A percentile compares a stretch with the other conserved stretches of the same genome.
Conservation (phyloP, 2,888 invertebrate species). For the Tenthredo notha region DNA sequence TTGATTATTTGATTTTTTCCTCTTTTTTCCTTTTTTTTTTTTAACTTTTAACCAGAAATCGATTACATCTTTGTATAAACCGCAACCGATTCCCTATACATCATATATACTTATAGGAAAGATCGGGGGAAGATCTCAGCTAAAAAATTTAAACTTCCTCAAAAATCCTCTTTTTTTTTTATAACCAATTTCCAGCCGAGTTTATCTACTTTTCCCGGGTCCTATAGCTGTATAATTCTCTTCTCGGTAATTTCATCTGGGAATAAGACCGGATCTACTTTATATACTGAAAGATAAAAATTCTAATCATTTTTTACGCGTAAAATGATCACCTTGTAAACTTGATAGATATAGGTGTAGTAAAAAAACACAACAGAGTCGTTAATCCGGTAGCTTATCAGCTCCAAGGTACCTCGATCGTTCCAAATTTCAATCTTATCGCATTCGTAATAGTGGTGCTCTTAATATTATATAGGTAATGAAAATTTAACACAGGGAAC, state of each 20-base stretch:
- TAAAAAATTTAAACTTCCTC: neutral
- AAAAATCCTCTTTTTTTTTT: too few species aligned
- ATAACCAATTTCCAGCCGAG: too few species aligned
- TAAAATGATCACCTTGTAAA: neutral
- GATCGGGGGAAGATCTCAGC: neutral
- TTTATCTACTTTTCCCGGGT: too few species aligned
- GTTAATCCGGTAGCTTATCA: slow-evolving; percentile 24
- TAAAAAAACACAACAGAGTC: neutral
- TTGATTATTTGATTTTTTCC: neutral
- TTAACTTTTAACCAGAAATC: neutral
- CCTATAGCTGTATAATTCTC: too few species aligned
- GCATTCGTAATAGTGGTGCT: neutral
- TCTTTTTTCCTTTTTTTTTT: neutral
- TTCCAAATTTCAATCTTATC: slow-evolving; percentile 18
- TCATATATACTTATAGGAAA: neutral
- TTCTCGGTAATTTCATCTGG: too few species aligned
- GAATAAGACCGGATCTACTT: too few species aligned
- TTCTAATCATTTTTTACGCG: neutral
- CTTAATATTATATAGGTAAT: neutral
- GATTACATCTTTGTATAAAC: neutral
- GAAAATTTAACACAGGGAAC: neutral
- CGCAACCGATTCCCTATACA: neutral
- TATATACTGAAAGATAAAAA: neutral
- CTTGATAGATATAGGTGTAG: neutral
- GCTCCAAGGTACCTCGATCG: neutral